phyloP scores from a whole-genome alignment of 2,797 vertebrate genomes.

The Carapus acus region DNA sequence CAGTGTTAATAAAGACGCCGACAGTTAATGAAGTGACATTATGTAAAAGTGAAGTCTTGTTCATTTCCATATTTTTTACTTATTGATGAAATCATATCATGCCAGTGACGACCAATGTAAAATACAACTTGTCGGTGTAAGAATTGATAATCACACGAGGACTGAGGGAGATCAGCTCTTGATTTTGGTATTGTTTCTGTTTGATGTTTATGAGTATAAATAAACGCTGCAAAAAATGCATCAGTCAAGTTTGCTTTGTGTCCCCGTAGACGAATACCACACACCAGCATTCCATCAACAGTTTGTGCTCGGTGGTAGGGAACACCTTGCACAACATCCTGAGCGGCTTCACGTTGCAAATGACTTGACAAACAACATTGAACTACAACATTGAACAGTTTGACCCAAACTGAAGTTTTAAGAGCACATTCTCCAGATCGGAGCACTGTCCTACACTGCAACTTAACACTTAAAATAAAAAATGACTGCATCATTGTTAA shows the following conservation, averaged over 20 bases:
- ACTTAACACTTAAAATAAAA: too few relatives aligned
- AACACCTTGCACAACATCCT: not conserved
- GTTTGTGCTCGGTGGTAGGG: not conserved
- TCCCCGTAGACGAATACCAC: too few relatives aligned
- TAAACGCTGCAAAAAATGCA: constrained; percentile 67
- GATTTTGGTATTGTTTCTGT: constrained; percentile 76
- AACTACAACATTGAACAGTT: too few relatives aligned
- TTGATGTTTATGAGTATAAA: constrained; percentile 76
- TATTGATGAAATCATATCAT: constrained; percentile 46
- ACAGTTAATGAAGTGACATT: constrained; percentile 33
- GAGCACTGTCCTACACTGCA: too few relatives aligned
- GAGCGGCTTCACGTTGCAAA: too few relatives aligned
- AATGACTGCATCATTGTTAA: too few relatives aligned
- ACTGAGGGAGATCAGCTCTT: constrained; percentile 62
- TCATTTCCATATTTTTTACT: constrained; percentile 63
- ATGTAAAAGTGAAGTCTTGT: constrained; percentile 33
- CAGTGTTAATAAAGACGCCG: constrained; percentile 64
- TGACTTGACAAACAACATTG: too few relatives aligned
- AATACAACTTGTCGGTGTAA: constrained; percentile 58
- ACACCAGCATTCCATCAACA: not conserved
- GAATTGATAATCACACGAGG: constrained; percentile 50
- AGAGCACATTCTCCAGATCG: too few relatives aligned
- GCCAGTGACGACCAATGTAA: constrained; percentile 58
- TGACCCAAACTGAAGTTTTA: too few relatives aligned
- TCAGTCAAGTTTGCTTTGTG: not conserved